Conservation (phyloP, 2,797 vertebrate genomes). For the Takifugu ocellatus region DNA sequence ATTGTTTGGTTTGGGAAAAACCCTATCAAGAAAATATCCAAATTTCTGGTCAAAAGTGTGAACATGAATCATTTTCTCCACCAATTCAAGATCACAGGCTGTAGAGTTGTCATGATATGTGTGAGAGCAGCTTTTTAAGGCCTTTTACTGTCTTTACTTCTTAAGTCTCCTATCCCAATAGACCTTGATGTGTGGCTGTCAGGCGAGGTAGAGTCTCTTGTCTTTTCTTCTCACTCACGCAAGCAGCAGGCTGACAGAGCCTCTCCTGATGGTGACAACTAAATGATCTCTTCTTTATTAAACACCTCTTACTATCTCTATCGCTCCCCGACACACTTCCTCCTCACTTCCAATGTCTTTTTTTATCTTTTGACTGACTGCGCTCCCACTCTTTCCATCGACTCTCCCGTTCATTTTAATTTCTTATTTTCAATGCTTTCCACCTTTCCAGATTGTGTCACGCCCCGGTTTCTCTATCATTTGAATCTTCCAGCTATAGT, state of each 20-base stretch:
- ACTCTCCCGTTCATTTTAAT: conserved; percentile 5
- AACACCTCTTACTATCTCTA: conserved; percentile 74
- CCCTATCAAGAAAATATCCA: conserved; percentile 21
- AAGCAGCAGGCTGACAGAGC: conserved; percentile 65
- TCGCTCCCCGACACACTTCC: conserved; percentile 58
- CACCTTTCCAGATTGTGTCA: conserved; percentile 29
- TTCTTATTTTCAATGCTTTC: conserved; percentile 19
- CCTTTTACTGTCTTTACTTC: conserved; percentile 46
- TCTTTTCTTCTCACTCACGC: conserved; percentile 52
- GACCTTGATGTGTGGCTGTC: conserved; percentile 63
- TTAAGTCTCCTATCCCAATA: conserved; percentile 52
- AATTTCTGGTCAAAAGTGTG: conserved; percentile 12
- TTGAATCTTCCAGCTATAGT: conserved; percentile 15
- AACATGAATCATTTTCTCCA: conserved; percentile 29
- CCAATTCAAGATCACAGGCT: conserved; percentile 52
- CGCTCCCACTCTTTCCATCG: conserved; percentile 35
- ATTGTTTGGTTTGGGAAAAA: conserved; percentile 35
- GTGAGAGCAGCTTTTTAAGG: conserved; percentile 58
- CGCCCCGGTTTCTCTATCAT: conserved; percentile 23
- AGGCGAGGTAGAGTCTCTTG: conserved; percentile 60
- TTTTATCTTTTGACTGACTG: conserved; percentile 68
- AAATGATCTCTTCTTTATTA: conserved; percentile 83
- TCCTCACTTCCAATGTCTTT: conserved; percentile 54
- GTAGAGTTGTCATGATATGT: conserved; percentile 46
- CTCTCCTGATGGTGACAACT: conserved; percentile 73